A percentile compares a stretch with the other conserved stretches of the same genome.
Evolutionary conservation across 1,140 invertebrate species (phyloP).

Genomic region (Drosophila nigromelanica): DNA sequence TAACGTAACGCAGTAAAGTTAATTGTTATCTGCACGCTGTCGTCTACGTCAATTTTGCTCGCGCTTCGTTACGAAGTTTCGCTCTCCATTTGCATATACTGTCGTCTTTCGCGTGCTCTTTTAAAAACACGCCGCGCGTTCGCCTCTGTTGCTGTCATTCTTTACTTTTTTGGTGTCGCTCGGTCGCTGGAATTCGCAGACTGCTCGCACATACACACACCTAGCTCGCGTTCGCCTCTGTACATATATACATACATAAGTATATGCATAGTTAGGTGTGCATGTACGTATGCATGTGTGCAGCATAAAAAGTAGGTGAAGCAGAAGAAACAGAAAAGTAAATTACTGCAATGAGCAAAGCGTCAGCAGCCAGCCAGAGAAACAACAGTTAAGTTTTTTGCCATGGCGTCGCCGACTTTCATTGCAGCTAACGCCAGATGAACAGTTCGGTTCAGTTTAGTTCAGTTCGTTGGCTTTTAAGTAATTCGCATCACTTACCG

Average conservation of each 20-base stretch:
- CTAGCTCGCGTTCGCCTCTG: not conserved
- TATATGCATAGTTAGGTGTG: conserved; percentile 17
- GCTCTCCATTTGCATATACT: conserved; percentile 64
- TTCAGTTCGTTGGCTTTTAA: conserved; percentile 51
- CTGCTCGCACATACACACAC: conserved; percentile 15
- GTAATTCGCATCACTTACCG: conserved; percentile 42
- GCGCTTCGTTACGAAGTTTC: conserved; percentile 30
- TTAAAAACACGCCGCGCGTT: conserved; percentile 41
- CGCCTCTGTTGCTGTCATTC: conserved; percentile 32
- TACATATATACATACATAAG: conserved; percentile 17
- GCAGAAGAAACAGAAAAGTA: conserved; percentile 43
- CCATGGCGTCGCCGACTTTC: conserved; percentile 51
- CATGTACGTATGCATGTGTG: conserved; percentile 39
- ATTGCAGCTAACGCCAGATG: conserved; percentile 51
- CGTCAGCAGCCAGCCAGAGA: conserved; percentile 32
- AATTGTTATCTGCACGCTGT: conserved; percentile 56
- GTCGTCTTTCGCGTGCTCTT: conserved; percentile 56
- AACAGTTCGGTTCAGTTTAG: conserved; percentile 27
- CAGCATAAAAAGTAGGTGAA: conserved; percentile 73
- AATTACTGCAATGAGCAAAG: conserved; percentile 72
- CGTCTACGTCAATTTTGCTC: conserved; percentile 56
- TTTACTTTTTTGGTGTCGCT: conserved; percentile 36
- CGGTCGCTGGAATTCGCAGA: conserved; percentile 58
- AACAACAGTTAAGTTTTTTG: conserved; percentile 68
- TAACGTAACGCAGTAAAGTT: conserved; percentile 37